A percentile compares a stretch with the other conserved stretches of the same genome.
Conservation (phyloP, 2,113 vertebrate genomes). For the Corythornis madagascariensis region DNA sequence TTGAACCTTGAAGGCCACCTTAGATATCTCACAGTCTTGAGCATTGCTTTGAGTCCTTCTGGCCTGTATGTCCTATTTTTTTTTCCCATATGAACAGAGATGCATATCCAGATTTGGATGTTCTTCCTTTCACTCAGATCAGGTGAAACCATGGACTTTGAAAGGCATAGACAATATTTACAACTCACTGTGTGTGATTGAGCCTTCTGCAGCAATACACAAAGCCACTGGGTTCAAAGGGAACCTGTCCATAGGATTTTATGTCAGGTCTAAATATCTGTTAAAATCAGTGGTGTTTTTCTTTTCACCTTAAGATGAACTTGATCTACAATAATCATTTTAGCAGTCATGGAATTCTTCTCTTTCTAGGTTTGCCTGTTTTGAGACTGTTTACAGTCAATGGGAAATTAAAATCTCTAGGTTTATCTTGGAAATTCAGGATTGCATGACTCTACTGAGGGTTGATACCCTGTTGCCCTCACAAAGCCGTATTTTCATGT, state of each 20-base stretch:
- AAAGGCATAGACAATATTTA: neutral
- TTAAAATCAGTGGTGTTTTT: neutral
- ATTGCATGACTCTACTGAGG: neutral
- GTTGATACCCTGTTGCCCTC: neutral
- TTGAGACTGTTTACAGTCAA: neutral
- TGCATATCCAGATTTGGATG: neutral
- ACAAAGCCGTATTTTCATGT: neutral
- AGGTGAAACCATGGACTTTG: neutral
- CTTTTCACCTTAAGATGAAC: neutral
- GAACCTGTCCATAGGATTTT: neutral
- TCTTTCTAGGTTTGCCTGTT: neutral
- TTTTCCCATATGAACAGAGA: neutral
- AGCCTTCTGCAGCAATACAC: neutral
- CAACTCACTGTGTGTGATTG: neutral
- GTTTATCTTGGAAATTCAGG: neutral
- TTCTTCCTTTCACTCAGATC: neutral
- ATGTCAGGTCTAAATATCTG: neutral
- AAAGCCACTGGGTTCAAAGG: neutral
- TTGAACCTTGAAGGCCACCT: neutral
- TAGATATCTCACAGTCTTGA: neutral
- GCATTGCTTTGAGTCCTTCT: fast-evolving
- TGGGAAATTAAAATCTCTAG: neutral
- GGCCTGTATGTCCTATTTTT: no score
- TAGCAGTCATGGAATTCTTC: neutral
- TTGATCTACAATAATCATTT: neutral